Percentiles rank a stretch among this genome's conserved stretches.
Evolutionary conservation across 1,140 invertebrate species (phyloP).

Genomic region (Calliphora vicina): DNA sequence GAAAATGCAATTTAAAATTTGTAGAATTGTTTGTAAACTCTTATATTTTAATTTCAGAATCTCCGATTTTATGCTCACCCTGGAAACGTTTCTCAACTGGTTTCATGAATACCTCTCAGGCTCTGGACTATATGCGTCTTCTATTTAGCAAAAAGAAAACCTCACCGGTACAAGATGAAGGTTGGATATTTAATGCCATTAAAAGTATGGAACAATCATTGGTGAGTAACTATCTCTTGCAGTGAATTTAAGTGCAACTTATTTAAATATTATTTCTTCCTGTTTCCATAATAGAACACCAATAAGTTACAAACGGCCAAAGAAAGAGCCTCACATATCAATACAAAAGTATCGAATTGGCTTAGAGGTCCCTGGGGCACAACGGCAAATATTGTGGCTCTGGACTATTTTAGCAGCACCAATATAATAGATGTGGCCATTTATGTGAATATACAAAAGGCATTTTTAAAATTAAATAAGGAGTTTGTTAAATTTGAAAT

Average conservation of each 20-base stretch:
- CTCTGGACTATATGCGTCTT: constrained; percentile 55
- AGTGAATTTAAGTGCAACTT: neutral
- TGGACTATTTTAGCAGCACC: constrained; percentile 71
- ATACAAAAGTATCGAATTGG: constrained; percentile 53
- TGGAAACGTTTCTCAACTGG: constrained; percentile 58
- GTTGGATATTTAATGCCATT: constrained; percentile 55
- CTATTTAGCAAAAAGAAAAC: constrained; percentile 53
- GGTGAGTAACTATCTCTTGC: constrained; percentile 18
- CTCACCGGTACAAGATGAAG: constrained; percentile 51
- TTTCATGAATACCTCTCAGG: constrained; percentile 52
- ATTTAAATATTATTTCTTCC: neutral
- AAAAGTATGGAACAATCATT: constrained; percentile 53
- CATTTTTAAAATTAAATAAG: constrained; percentile 46
- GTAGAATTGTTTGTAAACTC: neutral
- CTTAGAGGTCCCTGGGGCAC: constrained; percentile 64
- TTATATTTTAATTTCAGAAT: constrained; percentile 44
- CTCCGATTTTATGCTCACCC: constrained; percentile 47
- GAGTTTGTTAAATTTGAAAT: constrained; percentile 53
- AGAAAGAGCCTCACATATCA: constrained; percentile 51
- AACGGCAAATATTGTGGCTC: constrained; percentile 68
- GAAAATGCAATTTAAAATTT: neutral
- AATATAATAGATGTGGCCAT: constrained; percentile 69
- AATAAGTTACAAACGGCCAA: constrained; percentile 52
- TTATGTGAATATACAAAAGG: constrained; percentile 53
- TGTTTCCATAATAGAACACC: constrained; percentile 40